Base-by-base conservation (phyloP, 2,113 vertebrate species). In the Thinocorus orbignyianus region DNA sequence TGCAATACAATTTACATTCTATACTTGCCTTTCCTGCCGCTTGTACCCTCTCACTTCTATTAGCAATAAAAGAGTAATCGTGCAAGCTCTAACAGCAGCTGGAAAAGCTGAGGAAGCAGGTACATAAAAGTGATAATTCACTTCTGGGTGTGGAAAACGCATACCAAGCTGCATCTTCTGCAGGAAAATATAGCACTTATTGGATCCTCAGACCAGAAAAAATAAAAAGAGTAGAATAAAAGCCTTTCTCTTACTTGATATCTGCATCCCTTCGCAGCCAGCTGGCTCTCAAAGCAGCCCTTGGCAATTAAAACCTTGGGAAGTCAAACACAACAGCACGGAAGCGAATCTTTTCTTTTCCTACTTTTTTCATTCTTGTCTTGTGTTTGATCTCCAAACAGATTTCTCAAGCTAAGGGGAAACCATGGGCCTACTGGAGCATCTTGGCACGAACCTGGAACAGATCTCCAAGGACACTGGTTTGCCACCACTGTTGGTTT, bases 301-400 rank as follows among this genome's bases (percentile, higher is more conserved):
- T 66, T 92, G 90, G 87, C 94, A 91, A 87, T 91, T 65, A 62
- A 94, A 94, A 82, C 62, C 87, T 82, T 90, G 92, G 94, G 88
- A 96, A 97, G 92, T 86, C 88, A 95, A 93, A 95, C 64, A 96
- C 87, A 96, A 92, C 19, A 2, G 85, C 81, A 79, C 49, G 57
- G 92, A 96, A 96, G 54, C 4, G 2, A 96, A 46, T 31, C 69
- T 90, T 93, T 96, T 87, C 74, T 88, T 41, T 72, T 85, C 70
- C 79, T 58, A 44, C 25, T 92, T 94, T 94, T 82, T 92, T 88
- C 93, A 92, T 80, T 93, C 92, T 88, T 35, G 37, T 61, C 74
- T 61, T 80, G 54, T 61, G n/a, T 85, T 90, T 85, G 61, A 90
- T 91, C 87, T 42, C 66, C 58, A 46, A 66, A 81, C 39, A 71